phyloP scores from a whole-genome alignment of 2,797 vertebrate genomes.

The Stomatorhinus walkeri region DNA sequence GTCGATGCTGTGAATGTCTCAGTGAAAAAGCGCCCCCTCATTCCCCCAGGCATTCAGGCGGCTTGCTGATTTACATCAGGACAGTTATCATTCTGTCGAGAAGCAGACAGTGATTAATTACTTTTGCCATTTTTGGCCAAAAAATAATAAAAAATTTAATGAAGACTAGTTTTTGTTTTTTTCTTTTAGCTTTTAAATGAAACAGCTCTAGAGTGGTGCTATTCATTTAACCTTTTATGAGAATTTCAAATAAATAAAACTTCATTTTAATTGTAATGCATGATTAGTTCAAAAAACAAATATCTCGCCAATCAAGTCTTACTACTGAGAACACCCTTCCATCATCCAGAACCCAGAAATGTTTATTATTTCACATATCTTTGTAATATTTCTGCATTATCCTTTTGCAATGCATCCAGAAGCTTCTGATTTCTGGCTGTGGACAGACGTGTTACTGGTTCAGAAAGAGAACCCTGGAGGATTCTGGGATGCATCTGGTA shows the following conservation, averaged over 20 bases:
- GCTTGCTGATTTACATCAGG: slow-evolving; percentile 73
- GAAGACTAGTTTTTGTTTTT: slow-evolving; percentile 70
- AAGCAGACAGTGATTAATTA: slow-evolving; percentile 71
- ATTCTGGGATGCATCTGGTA: not conserved
- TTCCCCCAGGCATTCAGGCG: slow-evolving; percentile 68
- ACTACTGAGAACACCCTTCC: not conserved
- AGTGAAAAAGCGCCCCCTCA: slow-evolving; percentile 69
- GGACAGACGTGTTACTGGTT: not conserved
- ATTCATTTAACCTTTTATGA: slow-evolving; percentile 52
- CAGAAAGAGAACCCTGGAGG: not conserved
- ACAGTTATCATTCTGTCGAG: slow-evolving; percentile 74
- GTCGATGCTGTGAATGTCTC: slow-evolving; percentile 68
- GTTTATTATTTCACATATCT: not conserved
- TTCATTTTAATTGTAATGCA: not conserved
- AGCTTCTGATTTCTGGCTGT: not conserved
- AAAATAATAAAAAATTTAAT: slow-evolving; percentile 61
- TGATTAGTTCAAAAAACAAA: not conserved
- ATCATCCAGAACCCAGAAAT: not conserved
- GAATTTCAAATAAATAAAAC: not conserved
- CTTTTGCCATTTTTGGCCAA: slow-evolving; percentile 69
- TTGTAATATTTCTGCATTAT: not conserved
- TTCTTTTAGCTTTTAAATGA: slow-evolving; percentile 65
- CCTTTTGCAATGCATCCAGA: not conserved
- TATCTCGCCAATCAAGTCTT: not conserved
- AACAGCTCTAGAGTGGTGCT: slow-evolving; percentile 62